Conservation (phyloP, 2,888 invertebrate species). For the Trypoxylon attenuatum region DNA sequence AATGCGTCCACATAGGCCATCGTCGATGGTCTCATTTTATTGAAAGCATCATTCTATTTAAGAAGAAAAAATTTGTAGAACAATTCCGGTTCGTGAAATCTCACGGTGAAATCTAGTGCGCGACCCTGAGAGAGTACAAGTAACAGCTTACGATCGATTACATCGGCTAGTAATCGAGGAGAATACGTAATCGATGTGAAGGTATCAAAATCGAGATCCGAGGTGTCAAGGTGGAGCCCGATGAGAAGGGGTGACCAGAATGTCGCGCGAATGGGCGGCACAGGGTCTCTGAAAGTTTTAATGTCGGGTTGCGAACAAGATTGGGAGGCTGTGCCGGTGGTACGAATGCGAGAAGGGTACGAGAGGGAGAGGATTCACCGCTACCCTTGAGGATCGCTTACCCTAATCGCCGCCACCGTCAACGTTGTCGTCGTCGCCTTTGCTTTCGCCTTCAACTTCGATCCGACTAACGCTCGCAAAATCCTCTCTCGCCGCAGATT, state of each 20-base stretch:
- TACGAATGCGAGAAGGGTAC: background rate
- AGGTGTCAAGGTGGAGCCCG: conserved; percentile 4
- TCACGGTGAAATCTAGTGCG: background rate
- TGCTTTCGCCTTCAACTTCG: conserved; percentile 49
- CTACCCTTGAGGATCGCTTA: conserved; percentile 57
- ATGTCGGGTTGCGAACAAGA: conserved; percentile 57
- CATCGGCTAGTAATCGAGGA: conserved; percentile 35
- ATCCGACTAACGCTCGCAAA: conserved; percentile 8
- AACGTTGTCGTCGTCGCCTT: too few species aligned
- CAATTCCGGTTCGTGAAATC: too few species aligned
- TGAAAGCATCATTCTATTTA: too few species aligned
- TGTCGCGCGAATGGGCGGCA: conserved; percentile 16
- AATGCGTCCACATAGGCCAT: too few species aligned
- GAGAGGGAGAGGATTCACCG: conserved; percentile 1
- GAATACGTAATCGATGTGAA: conserved; percentile 29
- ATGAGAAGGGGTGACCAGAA: conserved; percentile 2
- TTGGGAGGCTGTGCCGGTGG: conserved; percentile 25
- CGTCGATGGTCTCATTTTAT: too few species aligned
- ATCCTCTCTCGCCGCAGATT: conserved; percentile 27
- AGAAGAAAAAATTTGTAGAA: too few species aligned
- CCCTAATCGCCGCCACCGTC: conserved; percentile 60
- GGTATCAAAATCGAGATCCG: conserved; percentile 28
- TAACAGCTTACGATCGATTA: conserved; percentile 1
- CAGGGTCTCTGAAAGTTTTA: conserved; percentile 53
- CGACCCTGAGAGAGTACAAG: background rate